Percentiles rank a stretch among this genome's conserved stretches.
Conservation (phyloP, 2,113 vertebrate species). For the Zonotrichia leucophrys region DNA sequence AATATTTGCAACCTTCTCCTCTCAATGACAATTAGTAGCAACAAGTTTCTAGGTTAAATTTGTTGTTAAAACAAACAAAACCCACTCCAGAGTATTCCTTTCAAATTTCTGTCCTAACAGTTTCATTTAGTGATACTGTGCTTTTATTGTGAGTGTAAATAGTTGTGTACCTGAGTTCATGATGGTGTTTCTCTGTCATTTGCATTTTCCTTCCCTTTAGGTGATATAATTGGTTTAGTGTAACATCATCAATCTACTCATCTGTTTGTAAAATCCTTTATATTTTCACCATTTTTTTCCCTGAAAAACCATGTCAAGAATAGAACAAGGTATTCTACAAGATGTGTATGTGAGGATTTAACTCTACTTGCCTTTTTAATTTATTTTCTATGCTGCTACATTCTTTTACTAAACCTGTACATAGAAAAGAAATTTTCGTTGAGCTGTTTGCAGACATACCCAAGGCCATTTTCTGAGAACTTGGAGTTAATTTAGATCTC, state of each 20-base stretch:
- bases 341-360: background rate
- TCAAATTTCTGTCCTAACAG: background rate
- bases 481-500: background rate
- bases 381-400: background rate
- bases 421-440: background rate
- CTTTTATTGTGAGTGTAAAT: background rate
- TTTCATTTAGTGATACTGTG: background rate
- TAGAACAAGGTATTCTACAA: background rate
- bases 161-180: background rate
- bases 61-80: background rate
- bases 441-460: background rate
- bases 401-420: background rate
- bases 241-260: background rate
- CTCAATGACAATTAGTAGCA: background rate
- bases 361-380: background rate
- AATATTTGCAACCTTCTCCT: background rate
- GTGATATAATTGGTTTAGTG: background rate
- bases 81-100: background rate
- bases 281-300: background rate
- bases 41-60: background rate
- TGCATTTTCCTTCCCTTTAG: background rate
- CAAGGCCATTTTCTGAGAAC: background rate
- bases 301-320: background rate
- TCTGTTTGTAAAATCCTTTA: background rate
- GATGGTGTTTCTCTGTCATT: background rate